These are phyloP conservation scores for Dicentrarchus labrax DNA, from an alignment of 2,113 vertebrate genomes.

Conservation along the genomic window DNA sequence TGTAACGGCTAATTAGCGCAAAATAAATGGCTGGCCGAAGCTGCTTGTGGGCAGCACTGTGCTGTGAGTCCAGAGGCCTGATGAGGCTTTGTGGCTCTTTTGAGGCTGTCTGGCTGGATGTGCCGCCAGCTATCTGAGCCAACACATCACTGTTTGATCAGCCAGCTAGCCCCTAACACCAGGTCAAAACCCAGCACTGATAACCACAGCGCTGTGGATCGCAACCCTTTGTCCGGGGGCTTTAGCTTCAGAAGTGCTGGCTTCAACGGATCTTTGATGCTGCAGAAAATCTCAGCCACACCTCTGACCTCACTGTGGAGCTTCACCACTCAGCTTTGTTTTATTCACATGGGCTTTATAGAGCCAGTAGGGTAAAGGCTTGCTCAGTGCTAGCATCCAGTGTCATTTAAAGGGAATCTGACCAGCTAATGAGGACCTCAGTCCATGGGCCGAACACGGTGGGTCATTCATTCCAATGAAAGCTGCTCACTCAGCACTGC, in stretches of 20 bases:
- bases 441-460: background rate
- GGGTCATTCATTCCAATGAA: background rate
- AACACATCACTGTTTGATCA: constrained; percentile 62
- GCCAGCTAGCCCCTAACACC: constrained; percentile 51
- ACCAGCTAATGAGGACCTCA: constrained; percentile 13
- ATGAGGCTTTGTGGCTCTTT: constrained; percentile 58
- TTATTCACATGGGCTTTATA: constrained; percentile 32
- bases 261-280: constrained; percentile 63
- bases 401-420: constrained; percentile 26
- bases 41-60: constrained; percentile 46
- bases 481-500: background rate
- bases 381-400: background rate
- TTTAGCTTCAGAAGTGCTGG: constrained; percentile 68
- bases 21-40: constrained; percentile 63
- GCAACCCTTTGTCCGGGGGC: constrained; percentile 58
- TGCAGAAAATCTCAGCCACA: constrained; percentile 58
- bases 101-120: constrained; percentile 56
- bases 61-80: constrained; percentile 66
- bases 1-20: constrained; percentile 67
- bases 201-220: constrained; percentile 58
- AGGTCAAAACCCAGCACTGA: constrained; percentile 60
- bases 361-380: background rate
- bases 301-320: constrained; percentile 69
- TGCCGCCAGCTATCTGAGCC: constrained; percentile 44
- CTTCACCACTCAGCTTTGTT: constrained; percentile 22